A percentile compares a stretch with the other conserved stretches of the same genome.
Conservation (phyloP, 2,888 invertebrate genomes). For the Rhorus exstirpatorius region DNA sequence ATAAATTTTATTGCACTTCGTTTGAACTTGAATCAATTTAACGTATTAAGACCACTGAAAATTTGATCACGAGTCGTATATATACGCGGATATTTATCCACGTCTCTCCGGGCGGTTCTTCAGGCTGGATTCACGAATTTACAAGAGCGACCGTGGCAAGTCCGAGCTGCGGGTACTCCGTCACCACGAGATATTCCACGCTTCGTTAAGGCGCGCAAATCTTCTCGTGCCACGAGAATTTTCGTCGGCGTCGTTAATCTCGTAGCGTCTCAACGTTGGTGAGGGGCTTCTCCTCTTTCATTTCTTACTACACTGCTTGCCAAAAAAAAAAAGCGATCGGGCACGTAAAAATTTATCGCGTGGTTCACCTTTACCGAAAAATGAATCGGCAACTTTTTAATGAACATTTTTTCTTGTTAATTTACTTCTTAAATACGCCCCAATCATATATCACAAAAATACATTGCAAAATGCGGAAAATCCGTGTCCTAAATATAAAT, state of each 20-base stretch:
- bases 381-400: constrained; percentile 8
- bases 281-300: constrained; percentile 28
- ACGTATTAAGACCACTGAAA: constrained; percentile 24
- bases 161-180: constrained; percentile 48
- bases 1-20: neutral
- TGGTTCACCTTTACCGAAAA: neutral
- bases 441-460: neutral
- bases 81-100: constrained; percentile 17
- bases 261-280: constrained; percentile 40
- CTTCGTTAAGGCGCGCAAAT: constrained; percentile 73
- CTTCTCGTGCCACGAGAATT: constrained; percentile 56
- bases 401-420: neutral
- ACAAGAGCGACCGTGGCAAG: constrained; percentile 50
- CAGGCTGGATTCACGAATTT: constrained; percentile 57
- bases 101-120: constrained; percentile 16
- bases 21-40: constrained; percentile 2
- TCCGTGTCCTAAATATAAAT: constrained; percentile 1
- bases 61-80: constrained; percentile 43
- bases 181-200: constrained; percentile 69
- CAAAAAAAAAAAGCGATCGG: constrained; percentile 9
- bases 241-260: constrained; percentile 66
- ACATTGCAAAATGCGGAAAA: neutral
- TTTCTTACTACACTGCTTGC: constrained; percentile 26
- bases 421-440: neutral
- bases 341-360: constrained; percentile 11